Base-by-base conservation (phyloP, 2,888 invertebrate species). In the Myopa testacea region DNA sequence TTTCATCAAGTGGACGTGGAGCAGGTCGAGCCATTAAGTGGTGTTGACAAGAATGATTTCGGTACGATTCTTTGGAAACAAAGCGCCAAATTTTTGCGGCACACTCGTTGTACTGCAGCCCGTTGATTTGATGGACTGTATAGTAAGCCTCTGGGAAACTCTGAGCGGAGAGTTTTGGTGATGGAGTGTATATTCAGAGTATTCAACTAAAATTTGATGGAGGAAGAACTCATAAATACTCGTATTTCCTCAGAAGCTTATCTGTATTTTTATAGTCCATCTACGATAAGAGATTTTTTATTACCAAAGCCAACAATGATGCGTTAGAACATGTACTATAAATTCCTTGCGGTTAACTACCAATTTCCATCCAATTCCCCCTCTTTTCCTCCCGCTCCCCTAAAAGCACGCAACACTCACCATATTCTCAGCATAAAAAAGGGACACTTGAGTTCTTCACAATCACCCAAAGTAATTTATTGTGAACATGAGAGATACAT, bases 1-100 rank as follows among this genome's bases (percentile, higher is more conserved):
- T 68, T 75, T 75, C 58, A 75, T 75, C 60, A 50, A 75, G 69
- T 68, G 55, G 75, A 75, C 58, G 67, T n/a, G 58, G 38, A 67
- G 62, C n/a, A 62, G 62, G 72, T 55, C 38, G 60, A 14, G 38
- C 72, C n/a, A 26, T 69, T 75, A 68, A 75, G 60, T 60, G 75
- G 50, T 58, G 69, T 58, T 68, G 62, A 69, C 60, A 69, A 38
- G 55, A 68, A 40, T 60, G 58, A 60, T 60, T 69, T 58, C 26
- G 38, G 40, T 34, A 19, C 19, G 69, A 60, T 69, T 60, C 60
- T 19, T 69, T 58, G 60, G 55, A 40, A 75, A 69, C 58, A 69
- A 75, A 75, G 45, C 68, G 68, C 63, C 16, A 52, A 74, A 74
- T 74, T 73, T 34, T 34, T 34, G 16, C 7, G 16, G 26, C 26